Evolutionary conservation across 2,888 invertebrate genomes (phyloP).

Genomic region (Chirona hameri): DNA sequence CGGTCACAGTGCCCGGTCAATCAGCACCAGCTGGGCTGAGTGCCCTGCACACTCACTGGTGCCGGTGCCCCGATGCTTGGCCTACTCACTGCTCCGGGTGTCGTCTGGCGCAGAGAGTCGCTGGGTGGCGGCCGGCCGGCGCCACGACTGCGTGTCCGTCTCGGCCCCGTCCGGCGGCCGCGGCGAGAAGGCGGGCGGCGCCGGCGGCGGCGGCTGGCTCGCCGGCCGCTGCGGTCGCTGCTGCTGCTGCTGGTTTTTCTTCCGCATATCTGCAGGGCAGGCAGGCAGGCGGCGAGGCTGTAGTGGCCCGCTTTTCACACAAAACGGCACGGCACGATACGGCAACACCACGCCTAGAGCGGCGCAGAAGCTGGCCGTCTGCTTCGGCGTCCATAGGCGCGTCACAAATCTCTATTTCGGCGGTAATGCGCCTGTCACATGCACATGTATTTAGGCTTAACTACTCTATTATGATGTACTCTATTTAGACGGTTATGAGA

Average conservation of each 20-base stretch:
- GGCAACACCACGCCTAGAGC: neutral
- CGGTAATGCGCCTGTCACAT: too few relatives aligned
- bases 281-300: neutral
- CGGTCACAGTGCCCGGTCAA: too few relatives aligned
- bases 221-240: neutral
- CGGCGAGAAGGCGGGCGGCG: neutral
- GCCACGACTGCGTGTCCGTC: constrained; percentile 22
- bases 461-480: too few relatives aligned
- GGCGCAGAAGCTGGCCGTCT: neutral
- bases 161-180: neutral
- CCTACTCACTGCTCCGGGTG: neutral
- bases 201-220: neutral
- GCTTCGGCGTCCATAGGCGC: too few relatives aligned
- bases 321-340: neutral
- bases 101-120: neutral
- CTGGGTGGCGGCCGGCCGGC: neutral
- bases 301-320: neutral
- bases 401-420: too few relatives aligned
- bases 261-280: neutral
- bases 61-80: too few relatives aligned
- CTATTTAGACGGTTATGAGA: too few relatives aligned
- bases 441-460: too few relatives aligned
- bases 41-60: too few relatives aligned
- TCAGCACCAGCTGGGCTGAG: too few relatives aligned
- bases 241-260: neutral